phyloP scores from a whole-genome alignment of 2,888 invertebrate species.

The Linnaemya tessellans region DNA sequence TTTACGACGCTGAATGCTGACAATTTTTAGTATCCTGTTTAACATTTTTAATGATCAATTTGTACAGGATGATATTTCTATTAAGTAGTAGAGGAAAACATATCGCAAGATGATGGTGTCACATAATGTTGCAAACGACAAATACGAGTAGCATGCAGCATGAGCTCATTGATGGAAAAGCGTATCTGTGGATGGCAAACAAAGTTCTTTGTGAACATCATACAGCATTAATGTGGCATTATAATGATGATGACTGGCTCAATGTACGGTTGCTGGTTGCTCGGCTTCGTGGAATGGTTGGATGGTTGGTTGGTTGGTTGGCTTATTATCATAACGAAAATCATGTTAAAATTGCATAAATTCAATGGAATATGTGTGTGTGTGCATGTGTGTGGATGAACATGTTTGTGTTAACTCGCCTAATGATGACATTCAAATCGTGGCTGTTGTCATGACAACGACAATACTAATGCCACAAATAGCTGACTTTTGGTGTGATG shows the following conservation, averaged over 20 bases:
- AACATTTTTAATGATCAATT: constrained; percentile 75
- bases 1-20: constrained; percentile 19
- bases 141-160: constrained; percentile 27
- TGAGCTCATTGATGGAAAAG: constrained; percentile 9
- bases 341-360: constrained; percentile 68
- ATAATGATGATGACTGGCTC: constrained; percentile 49
- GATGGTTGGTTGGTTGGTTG: constrained; percentile 8
- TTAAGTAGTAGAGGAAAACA: constrained; percentile 57
- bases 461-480: constrained; percentile 6
- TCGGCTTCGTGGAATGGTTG: not conserved
- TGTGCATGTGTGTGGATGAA: constrained; percentile 39
- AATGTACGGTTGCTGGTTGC: not conserved
- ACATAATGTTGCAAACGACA: constrained; percentile 36
- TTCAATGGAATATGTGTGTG: constrained; percentile 39
- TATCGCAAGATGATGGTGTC: constrained; percentile 51
- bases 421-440: constrained; percentile 72
- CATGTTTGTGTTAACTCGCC: constrained; percentile 64
- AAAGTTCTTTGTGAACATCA: constrained; percentile 17
- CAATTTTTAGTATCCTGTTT: constrained; percentile 66
- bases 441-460: constrained; percentile 58
- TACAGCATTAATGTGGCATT: constrained; percentile 52
- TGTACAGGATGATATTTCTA: constrained; percentile 74
- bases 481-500: constrained; percentile 21
- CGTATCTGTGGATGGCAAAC: not conserved
- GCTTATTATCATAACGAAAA: constrained; percentile 68